Evolutionary conservation across 92 coral and sea anemone species (phyloP), one percentile per base, ranked within the genome.

Genomic region (Muricea muricata): DNA sequence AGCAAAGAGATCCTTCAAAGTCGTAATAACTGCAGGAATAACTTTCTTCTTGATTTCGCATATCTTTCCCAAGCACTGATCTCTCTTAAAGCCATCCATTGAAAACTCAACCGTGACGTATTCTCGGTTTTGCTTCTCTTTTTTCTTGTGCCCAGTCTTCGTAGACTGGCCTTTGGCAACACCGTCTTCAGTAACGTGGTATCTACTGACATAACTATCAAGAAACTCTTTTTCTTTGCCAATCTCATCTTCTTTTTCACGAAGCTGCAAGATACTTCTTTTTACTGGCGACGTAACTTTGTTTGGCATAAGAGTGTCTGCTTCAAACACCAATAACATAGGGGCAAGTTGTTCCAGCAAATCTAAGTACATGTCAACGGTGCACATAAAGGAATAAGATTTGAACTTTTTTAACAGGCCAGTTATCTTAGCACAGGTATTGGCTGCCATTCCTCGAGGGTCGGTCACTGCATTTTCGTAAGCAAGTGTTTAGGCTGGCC

Each of bases 341-440:
- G 81, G 42, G n/a, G 84, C 80, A 45, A 85, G 56, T 45, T 84
- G 71, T 68, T 85, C 88, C 32, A 85, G 55, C 50, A 85, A 65
- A 56, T 85, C 83, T 31, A 65, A 75, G 72, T 75, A 75, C 13
- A 85, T 55, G 23, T 46, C 79, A 18, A 73, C 73, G 50, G 84
- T 39, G 20, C 56, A 65, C 67, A 76, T 20, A 52, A 85, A 85
- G 11, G 89, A 61, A 48, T 39, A 85, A 34, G 80, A 50, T 82
- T 85, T 85, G 34, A 85, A 61, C 79, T 85, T 85, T 35, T 85
- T 85, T 50, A 85, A 45, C 17, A 85, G 34, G 1, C 73, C 40
- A 32, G n/a, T 78, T 25, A 78, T 73, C 48, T 77, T 85, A 6
- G 84, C 84, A 33, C 46, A 39, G 15, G 74, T 50, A 47, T 68